These are phyloP conservation scores for Holothuria scabra DNA, from an alignment of 53 echinoderm and acorn worm genomes.

Conservation along the genomic window DNA sequence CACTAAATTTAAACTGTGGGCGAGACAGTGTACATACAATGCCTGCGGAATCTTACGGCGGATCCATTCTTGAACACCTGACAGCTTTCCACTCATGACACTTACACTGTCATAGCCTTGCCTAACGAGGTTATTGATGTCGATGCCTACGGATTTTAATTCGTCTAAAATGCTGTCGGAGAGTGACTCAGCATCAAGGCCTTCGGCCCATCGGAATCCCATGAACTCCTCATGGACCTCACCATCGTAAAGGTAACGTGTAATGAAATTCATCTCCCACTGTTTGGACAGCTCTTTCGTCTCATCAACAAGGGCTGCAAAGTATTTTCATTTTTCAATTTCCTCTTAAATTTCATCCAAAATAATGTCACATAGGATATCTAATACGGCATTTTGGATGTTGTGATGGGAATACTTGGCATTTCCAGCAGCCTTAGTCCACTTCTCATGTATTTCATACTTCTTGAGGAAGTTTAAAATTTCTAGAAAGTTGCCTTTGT, in stretches of 20 bases:
- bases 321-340: too few species aligned
- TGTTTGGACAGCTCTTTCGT: too few species aligned
- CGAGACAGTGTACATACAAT: constrained; percentile 44
- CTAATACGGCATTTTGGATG: too few species aligned
- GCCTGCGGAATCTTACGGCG: constrained; percentile 8
- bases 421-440: too few species aligned
- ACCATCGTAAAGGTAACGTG: background rate
- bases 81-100: constrained; percentile 33
- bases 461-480: constrained; percentile 2
- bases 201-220: constrained; percentile 4
- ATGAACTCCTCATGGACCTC: constrained; percentile 37
- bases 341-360: too few species aligned
- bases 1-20: constrained; percentile 40
- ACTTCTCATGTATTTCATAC: too few species aligned
- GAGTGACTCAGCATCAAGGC: constrained; percentile 24
- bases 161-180: constrained; percentile 28
- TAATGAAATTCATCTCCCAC: background rate
- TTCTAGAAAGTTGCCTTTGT: background rate
- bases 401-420: too few species aligned
- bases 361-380: too few species aligned
- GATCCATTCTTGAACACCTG: constrained; percentile 39
- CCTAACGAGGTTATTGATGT: constrained; percentile 6
- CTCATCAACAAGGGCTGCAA: too few species aligned
- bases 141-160: constrained; percentile 10
- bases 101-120: too few species aligned